Conservation (phyloP, 2,113 vertebrate genomes). For the Lagopus muta region DNA sequence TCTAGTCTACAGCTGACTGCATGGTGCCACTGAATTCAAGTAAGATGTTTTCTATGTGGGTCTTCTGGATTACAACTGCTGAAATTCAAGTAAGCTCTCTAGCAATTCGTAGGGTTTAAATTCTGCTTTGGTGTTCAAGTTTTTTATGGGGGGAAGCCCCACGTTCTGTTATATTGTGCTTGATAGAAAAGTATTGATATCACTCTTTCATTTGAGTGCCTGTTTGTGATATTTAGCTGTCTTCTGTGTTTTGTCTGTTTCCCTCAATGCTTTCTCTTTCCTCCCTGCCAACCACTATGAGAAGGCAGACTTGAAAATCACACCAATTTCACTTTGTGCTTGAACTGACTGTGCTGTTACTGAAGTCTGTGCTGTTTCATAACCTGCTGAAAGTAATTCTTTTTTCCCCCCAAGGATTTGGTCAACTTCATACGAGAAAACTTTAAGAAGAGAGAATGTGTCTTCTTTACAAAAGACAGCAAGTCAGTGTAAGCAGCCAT, state of each 20-base stretch:
- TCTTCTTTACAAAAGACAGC: conserved; percentile 81
- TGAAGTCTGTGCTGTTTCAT: background rate
- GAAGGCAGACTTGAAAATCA: background rate
- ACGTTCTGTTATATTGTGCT: background rate
- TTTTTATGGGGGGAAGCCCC: background rate
- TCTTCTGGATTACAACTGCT: background rate
- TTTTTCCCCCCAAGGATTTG: conserved; percentile 73
- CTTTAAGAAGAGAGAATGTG: conserved; percentile 84
- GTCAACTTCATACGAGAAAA: conserved; percentile 81
- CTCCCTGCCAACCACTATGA: background rate
- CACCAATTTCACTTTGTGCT: background rate
- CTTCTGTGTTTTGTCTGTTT: background rate
- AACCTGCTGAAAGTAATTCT: background rate
- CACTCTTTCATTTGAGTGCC: background rate
- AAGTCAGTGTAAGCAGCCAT: conserved; percentile 77
- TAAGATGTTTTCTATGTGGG: background rate
- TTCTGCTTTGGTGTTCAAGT: background rate
- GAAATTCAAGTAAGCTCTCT: background rate
- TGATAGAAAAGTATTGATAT: background rate
- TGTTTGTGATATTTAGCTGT: background rate
- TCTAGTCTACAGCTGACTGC: background rate
- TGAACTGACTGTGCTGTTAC: background rate
- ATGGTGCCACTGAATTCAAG: background rate
- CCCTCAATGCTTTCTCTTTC: background rate
- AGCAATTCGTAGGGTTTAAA: background rate